Conservation (phyloP, 1,140 invertebrate genomes). For the Drosophila ananassae region DNA sequence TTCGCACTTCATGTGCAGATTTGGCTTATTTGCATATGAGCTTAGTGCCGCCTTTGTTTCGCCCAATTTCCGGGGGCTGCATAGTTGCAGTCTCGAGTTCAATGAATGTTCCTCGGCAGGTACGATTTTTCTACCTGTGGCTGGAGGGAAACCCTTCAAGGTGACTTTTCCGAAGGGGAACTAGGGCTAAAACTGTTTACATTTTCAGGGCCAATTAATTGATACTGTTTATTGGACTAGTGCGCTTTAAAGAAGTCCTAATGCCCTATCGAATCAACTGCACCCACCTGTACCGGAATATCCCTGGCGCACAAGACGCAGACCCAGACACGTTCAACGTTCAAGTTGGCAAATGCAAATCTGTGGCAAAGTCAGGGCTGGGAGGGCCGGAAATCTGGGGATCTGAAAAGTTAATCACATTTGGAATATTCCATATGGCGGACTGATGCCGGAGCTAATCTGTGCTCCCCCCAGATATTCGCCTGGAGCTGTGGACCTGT, state of each 20-base stretch:
- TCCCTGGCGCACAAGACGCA: too few relatives aligned
- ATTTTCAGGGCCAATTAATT: slow-evolving; percentile 1
- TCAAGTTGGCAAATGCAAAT: background rate
- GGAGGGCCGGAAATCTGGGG: slow-evolving; percentile 10
- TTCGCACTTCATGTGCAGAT: slow-evolving; percentile 34
- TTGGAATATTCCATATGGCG: slow-evolving; percentile 47
- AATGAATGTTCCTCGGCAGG: background rate
- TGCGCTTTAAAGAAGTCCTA: background rate
- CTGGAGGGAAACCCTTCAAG: slow-evolving; percentile 12
- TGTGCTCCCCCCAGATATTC: slow-evolving; percentile 2
- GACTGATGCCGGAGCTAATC: slow-evolving; percentile 27
- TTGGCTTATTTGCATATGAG: slow-evolving; percentile 19
- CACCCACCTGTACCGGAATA: background rate
- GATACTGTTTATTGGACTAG: too few relatives aligned
- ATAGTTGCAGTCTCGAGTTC: slow-evolving; percentile 20
- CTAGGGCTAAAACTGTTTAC: background rate
- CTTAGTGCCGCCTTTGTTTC: slow-evolving; percentile 38
- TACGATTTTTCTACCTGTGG: background rate
- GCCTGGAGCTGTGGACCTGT: slow-evolving; percentile 4
- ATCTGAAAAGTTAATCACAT: slow-evolving; percentile 48
- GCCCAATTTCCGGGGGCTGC: slow-evolving; percentile 7
- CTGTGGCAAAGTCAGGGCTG: background rate
- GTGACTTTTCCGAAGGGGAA: slow-evolving; percentile 4
- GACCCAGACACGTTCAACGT: too few relatives aligned
- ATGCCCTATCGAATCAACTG: background rate